These are phyloP conservation scores for Astropecten irregularis DNA, from an alignment of 53 echinoderm and acorn worm genomes.

Conservation along the genomic window DNA sequence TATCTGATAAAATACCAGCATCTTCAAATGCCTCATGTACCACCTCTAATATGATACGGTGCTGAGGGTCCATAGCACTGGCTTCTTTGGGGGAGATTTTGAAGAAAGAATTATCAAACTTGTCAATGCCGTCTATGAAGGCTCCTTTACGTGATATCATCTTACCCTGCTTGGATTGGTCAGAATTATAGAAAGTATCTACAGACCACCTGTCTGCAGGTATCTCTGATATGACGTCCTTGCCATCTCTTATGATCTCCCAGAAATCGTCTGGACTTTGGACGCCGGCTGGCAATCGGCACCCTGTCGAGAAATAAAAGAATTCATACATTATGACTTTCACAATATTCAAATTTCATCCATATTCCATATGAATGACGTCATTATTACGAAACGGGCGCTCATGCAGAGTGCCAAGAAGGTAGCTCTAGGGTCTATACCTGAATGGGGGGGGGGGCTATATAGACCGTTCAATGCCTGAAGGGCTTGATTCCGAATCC, in stretches of 20 bases:
- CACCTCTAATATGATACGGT: constrained; percentile 82
- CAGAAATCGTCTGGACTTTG: constrained; percentile 74
- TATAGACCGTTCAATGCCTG: too few relatives aligned
- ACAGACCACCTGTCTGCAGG: constrained; percentile 79
- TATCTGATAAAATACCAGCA: constrained; percentile 64
- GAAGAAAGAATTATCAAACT: too few relatives aligned
- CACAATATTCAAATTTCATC: neutral
- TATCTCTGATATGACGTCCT: constrained; percentile 74
- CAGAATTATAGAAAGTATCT: constrained; percentile 78
- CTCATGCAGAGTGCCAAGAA: too few relatives aligned
- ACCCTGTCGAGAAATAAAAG: constrained; percentile 52
- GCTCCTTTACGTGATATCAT: constrained; percentile 53
- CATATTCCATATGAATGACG: neutral
- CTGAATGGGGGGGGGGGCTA: too few relatives aligned
- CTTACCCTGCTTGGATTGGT: constrained; percentile 80
- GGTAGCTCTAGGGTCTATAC: too few relatives aligned
- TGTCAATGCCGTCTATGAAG: neutral
- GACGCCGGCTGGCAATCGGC: constrained; percentile 80
- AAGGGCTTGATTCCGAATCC: too few relatives aligned
- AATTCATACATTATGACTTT: neutral
- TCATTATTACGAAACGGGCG: too few relatives aligned
- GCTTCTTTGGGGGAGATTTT: constrained; percentile 89
- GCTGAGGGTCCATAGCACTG: constrained; percentile 82
- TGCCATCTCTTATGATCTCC: constrained; percentile 76
- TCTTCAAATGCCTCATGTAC: constrained; percentile 72